Evolutionary conservation across 2,888 invertebrate species (phyloP), one percentile per base, ranked within the genome.

Genomic region (Sesamia inferens): DNA sequence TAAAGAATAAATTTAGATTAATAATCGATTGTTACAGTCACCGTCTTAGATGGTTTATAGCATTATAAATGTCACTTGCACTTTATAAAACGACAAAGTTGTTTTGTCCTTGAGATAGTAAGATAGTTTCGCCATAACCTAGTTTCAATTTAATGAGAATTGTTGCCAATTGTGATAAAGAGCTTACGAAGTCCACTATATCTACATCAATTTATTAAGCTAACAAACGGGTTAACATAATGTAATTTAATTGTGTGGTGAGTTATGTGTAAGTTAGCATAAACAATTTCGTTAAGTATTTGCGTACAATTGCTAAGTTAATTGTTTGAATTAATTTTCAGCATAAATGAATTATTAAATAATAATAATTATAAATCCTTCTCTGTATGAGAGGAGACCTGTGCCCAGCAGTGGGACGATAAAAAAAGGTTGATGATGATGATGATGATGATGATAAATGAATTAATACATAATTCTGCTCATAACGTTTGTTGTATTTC

Each of bases 181-280:
- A 19, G 19, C 19, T 51, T 19, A 51, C 3, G 16, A 19, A 7
- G 48, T 48, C 48, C 3, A 19, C 51, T 51, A 51, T 51, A 11
- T 44, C 11, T 44, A 31, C 70, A 68, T 58, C 44, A 71, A 51
- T 74, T 54, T 42, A 71, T 78, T 57, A 61, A 39, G 55, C 42
- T 31, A 44, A 68, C n/a, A 51, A 51, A 67, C 58, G 57, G 22
- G 31, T 59, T 51, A 59, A 71, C 8, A 62, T 13, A 8, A 19
- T 51, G n/a, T 69, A 61, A 68, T 54, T 51, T 5, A 51, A 54
- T 68, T 74, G 22, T 13, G 16, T 64, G 24, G 14, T 24, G 13
- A 55, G 57, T 47, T 57, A 24, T n/a, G 11, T 58, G 24, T 5
- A 39, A 51, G 44, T 74, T 19, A 42, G 8, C 47, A 22, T 47